Base-by-base conservation (phyloP, 2,888 invertebrate species). In the Hirtodrosophila alboralis region DNA sequence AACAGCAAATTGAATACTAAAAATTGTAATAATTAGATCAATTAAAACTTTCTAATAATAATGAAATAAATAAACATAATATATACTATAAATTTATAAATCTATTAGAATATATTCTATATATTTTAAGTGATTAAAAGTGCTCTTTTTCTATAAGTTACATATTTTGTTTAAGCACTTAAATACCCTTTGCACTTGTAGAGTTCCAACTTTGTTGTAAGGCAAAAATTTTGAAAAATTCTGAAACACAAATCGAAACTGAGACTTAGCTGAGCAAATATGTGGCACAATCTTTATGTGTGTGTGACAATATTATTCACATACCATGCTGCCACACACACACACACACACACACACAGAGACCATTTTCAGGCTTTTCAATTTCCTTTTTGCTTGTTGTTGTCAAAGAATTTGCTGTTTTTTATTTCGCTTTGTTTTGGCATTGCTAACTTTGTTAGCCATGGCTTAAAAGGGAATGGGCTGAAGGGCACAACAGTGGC, bases 321-420 rank as follows among this genome's bases (percentile, higher is more conserved):
- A 40, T 34, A 44, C 30, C n/a, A 28, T 18, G 18, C 18, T 18
- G 18, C n/a, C 6, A 14, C 38, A 33, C 44, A 38, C 37, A 45
- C 26, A 33, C 40, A 37, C n/a, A 40, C 12, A 40, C n/a, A 4
- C 21, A 7, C 38, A 8, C 14, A 31, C 23, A 10, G 47, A 51
- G 31, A 47, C 38, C 63, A 43, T 68, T 60, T 37, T 9, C 57
- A 43, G 41, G 76, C 67, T 74, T 84, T 84, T 79, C 67, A 84
- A 79, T 79, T 84, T 80, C 84, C 75, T 77, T 57, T 58, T 58
- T 56, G 58, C 21, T 59, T 56, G 41, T 48, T 67, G 43, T 67
- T 71, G 57, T 49, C 49, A 37, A 57, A 48, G 58, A 34, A 72
- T 56, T 59, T 65, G 57, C 26, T 30, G 10, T 40, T 27, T 51